Evolutionary conservation across 1,140 invertebrate species (phyloP), one percentile per base, ranked within the genome.

Genomic region (Tetraneura akinire): DNA sequence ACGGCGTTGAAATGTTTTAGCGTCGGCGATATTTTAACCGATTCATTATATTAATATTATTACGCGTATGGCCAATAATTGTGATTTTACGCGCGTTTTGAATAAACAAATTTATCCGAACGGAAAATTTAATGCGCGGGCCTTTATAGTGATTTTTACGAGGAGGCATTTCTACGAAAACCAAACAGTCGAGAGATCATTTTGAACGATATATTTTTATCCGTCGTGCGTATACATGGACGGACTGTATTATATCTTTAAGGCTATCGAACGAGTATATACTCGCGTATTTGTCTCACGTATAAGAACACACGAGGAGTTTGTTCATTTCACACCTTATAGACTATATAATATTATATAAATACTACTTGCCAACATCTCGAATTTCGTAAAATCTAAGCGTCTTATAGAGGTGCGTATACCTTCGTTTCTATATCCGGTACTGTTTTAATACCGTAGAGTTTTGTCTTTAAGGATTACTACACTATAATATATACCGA

Each of bases 231-330:
- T 6, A 64, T 32, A n/a, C 18, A 37, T 3, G 4, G 11, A 57
- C 23, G 1, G 5, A 45, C 11, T 37, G 21, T 45, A 66, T 66
- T 45, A 45, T 66, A 8, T 47, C 53, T n/a, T n/a, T 51, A n/a
- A 53, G 3, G 16, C n/a, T n/a, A 37, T 4, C 32, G 32, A 23
- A 2, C 47, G 42, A 68, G 16, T 68, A 16, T 13, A 23, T 47
- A 47, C 47, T 64, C 21, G 37, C 9, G 42, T 68, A 68, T 68
- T 68, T 68, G 66, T 68, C 66, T 68, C 66, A 68, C 66, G 66
- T 68, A 68, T 11, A 45, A 23, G 3, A 47, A 47, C 66, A 68
- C 66, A n/a, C n/a, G n/a, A n/a, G n/a, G 42, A 47, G 21, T 68
- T 66, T 9, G 6, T 68, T 16, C 66, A 9, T 47, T 26, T 47